A percentile compares a stretch with the other conserved stretches of the same genome.
Conservation (phyloP, 2,888 invertebrate genomes). For the Platycnemis pennipes region DNA sequence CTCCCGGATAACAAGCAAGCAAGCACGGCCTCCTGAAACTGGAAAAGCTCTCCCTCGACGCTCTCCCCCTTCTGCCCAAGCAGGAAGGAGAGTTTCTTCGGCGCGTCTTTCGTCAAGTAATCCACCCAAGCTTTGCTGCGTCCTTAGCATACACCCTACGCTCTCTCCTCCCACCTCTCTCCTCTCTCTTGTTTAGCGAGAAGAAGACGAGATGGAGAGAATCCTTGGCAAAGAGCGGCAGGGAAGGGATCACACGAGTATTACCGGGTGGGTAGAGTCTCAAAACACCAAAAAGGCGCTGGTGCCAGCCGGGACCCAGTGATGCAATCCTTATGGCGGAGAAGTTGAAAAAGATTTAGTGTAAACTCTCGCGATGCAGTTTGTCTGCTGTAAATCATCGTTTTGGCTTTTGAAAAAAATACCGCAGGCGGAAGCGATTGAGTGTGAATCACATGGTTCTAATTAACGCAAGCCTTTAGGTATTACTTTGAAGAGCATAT, state of each 20-base stretch:
- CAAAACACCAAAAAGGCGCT: background rate
- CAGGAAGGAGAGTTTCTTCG: background rate
- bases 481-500: too few relatives aligned
- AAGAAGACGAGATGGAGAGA: background rate
- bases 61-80: background rate
- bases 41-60: background rate
- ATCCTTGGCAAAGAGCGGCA: background rate
- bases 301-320: background rate
- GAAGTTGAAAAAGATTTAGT: background rate
- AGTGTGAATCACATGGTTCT: too few relatives aligned
- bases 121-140: background rate
- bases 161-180: background rate
- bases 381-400: background rate
- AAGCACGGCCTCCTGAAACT: background rate
- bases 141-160: background rate
- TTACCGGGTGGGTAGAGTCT: background rate
- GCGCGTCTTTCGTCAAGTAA: constrained; percentile 22
- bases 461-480: too few relatives aligned
- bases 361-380: background rate
- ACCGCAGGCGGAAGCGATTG: too few relatives aligned
- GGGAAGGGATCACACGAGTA: background rate
- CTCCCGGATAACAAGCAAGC: constrained; percentile 9
- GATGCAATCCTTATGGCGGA: background rate
- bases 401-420: too few relatives aligned
- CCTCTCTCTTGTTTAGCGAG: background rate